A percentile compares a stretch with the other conserved stretches of the same genome.
Evolutionary conservation across 2,888 invertebrate species (phyloP).

Genomic region (Heliconius ismenius): DNA sequence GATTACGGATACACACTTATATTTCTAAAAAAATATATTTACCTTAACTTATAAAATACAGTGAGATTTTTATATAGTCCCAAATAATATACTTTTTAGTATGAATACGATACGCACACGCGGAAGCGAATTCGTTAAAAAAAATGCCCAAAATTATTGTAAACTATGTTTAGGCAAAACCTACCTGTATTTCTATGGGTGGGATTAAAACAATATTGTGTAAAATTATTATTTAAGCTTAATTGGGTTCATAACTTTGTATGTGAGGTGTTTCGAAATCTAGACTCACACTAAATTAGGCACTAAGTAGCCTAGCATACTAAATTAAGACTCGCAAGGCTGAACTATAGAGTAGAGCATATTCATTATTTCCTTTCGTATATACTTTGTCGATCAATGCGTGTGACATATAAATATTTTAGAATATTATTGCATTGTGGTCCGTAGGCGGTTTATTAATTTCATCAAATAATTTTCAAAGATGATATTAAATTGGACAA

Average conservation of each 20-base stretch:
- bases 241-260: slow-evolving; percentile 4
- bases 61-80: slow-evolving; percentile 49
- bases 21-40: slow-evolving; percentile 56
- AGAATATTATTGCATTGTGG: slow-evolving; percentile 30
- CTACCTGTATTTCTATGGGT: slow-evolving; percentile 19
- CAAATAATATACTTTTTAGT: slow-evolving; percentile 38
- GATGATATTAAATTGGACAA: no score
- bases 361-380: not conserved
- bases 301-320: slow-evolving; percentile 19
- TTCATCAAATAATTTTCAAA: not conserved
- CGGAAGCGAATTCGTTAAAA: slow-evolving; percentile 43
- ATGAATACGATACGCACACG: slow-evolving; percentile 39
- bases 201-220: slow-evolving; percentile 14
- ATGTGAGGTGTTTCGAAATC: not conserved
- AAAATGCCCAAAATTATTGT: slow-evolving; percentile 32
- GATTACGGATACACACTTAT: slow-evolving; percentile 67
- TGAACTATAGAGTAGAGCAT: slow-evolving; percentile 20
- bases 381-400: not conserved
- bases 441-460: slow-evolving; percentile 8
- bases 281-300: slow-evolving; percentile 19
- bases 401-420: not conserved
- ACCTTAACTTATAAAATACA: slow-evolving; percentile 54
- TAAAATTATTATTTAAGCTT: not conserved
- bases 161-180: slow-evolving; percentile 2
- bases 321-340: slow-evolving; percentile 26